Evolutionary conservation across 1,140 invertebrate genomes (phyloP).

Genomic region (Parasteatoda tepidariorum): DNA sequence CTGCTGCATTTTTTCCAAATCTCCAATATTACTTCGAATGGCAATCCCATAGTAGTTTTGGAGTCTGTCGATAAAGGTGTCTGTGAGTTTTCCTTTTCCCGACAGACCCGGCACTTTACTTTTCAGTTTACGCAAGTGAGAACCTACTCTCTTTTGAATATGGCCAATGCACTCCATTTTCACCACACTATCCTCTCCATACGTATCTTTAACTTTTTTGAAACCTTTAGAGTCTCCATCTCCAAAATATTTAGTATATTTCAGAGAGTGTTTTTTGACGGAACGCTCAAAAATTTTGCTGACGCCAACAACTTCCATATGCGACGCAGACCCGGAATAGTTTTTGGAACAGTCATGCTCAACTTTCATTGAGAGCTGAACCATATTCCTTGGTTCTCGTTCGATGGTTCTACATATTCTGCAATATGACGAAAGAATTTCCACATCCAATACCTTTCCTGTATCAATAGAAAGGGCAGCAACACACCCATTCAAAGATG

Average conservation of each 20-base stretch:
- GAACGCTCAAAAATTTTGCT: background rate
- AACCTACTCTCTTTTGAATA: conserved; percentile 15
- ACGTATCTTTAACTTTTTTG: background rate
- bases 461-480: too few species aligned
- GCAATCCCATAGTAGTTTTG: conserved; percentile 12
- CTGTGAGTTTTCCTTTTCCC: background rate
- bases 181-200: background rate
- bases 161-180: conserved; percentile 8
- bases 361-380: background rate
- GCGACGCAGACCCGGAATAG: background rate
- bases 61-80: background rate
- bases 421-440: too few species aligned
- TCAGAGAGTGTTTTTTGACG: background rate
- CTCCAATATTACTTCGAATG: background rate
- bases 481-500: too few species aligned
- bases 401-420: too few species aligned
- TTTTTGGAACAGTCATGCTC: background rate
- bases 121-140: background rate
- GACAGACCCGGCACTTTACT: background rate
- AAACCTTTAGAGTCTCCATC: conserved; percentile 9
- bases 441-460: too few species aligned
- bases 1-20: background rate
- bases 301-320: background rate
- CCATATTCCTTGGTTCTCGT: too few species aligned
- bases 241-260: background rate